These are phyloP conservation scores for Euwallacea similis DNA, from an alignment of 1,140 invertebrate species.

Conservation along the genomic window DNA sequence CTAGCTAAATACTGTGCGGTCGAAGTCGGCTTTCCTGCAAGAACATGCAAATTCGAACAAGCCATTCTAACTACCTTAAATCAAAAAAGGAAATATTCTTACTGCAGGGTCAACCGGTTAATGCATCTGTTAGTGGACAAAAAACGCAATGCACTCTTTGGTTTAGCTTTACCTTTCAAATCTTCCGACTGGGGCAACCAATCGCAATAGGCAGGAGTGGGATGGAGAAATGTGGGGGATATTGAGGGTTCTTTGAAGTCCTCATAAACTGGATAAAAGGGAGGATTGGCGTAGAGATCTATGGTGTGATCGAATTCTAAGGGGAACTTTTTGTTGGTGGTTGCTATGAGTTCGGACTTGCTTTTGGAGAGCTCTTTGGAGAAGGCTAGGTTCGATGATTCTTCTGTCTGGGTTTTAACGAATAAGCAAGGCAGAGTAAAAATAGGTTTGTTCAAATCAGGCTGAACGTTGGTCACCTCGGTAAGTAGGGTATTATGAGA, in stretches of 20 bases:
- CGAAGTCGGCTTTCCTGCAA: slow-evolving; percentile 53
- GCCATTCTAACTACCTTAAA: slow-evolving; percentile 52
- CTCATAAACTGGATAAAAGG: slow-evolving; percentile 48
- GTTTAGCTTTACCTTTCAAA: slow-evolving; percentile 49
- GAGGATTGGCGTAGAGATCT: slow-evolving; percentile 48
- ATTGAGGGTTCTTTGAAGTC: slow-evolving; percentile 25
- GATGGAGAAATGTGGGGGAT: slow-evolving; percentile 35
- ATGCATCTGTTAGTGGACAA: slow-evolving; percentile 44
- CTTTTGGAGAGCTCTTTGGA: slow-evolving; percentile 39
- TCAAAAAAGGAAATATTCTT: slow-evolving; percentile 49
- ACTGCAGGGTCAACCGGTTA: slow-evolving; percentile 46
- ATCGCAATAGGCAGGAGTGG: slow-evolving; percentile 51
- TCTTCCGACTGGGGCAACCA: slow-evolving; percentile 47
- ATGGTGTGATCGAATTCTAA: slow-evolving; percentile 42
- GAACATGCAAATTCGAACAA: slow-evolving; percentile 55
- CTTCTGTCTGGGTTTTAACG: slow-evolving; percentile 30
- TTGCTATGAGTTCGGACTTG: slow-evolving; percentile 47
- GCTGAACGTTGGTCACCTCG: neutral
- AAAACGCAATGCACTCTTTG: slow-evolving; percentile 49
- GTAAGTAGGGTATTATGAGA: slow-evolving; percentile 28
- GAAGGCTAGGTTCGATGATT: slow-evolving; percentile 6
- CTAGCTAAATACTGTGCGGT: slow-evolving; percentile 49
- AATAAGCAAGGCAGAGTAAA: slow-evolving; percentile 51
- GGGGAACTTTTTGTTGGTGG: slow-evolving; percentile 47
- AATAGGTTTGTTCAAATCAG: slow-evolving; percentile 39